Evolutionary conservation across 2,113 vertebrate species (phyloP).

Genomic region (Crotalus horridus): DNA sequence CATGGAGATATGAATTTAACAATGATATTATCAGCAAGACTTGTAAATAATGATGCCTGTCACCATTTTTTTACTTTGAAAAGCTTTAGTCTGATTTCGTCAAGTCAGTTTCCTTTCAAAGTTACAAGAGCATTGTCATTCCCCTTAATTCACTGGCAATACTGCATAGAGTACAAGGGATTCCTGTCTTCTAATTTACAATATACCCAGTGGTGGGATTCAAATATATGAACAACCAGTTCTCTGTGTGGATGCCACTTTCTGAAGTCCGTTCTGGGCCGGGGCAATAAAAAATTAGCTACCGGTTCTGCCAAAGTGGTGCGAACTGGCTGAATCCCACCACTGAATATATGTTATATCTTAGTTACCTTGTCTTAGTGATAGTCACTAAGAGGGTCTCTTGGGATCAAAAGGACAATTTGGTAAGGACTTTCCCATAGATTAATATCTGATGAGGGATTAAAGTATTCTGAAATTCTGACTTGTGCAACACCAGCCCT

Average conservation of each 20-base stretch:
- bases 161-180: background rate
- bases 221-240: too few species aligned
- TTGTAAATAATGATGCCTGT: background rate
- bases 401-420: conserved; percentile 7
- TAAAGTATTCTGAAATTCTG: conserved; percentile 13
- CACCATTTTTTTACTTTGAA: background rate
- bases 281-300: too few species aligned
- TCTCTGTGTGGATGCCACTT: too few species aligned
- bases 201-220: background rate
- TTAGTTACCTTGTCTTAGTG: conserved; percentile 8
- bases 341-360: background rate
- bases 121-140: background rate
- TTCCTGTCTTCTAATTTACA: background rate
- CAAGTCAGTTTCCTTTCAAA: background rate
- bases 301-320: too few species aligned
- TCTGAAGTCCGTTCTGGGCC: too few species aligned
- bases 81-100: background rate
- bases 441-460: background rate
- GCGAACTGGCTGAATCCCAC: too few species aligned
- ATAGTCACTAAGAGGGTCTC: background rate
- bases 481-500: background rate
- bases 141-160: background rate
- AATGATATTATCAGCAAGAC: background rate
- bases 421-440: background rate
- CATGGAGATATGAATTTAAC: background rate